phyloP scores from a whole-genome alignment of 2,797 vertebrate genomes.

The Centroberyx gerrardi region DNA sequence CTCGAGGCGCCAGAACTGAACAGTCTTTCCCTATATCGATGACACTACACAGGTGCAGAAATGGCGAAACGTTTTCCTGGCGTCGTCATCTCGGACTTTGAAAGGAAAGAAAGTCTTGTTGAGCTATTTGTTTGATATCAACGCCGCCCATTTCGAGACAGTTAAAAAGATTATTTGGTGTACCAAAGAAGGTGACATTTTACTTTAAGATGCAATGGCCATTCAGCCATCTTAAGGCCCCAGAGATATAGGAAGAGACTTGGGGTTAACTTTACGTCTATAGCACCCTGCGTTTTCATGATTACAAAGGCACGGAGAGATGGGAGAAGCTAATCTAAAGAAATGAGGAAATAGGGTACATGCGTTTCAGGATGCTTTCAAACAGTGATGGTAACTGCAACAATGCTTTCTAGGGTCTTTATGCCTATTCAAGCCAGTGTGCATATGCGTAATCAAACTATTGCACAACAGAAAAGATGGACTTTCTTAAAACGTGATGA shows the following conservation, averaged over 20 bases:
- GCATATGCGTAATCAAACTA: conserved; percentile 1
- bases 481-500: conserved; percentile 6
- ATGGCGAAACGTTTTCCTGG: conserved; percentile 76
- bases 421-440: neutral
- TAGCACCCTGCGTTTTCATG: conserved; percentile 41
- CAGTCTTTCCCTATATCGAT: conserved; percentile 63
- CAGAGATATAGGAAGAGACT: conserved; percentile 59
- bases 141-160: conserved; percentile 24
- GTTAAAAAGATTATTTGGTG: conserved; percentile 36
- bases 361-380: conserved; percentile 21
- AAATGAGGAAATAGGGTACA: neutral
- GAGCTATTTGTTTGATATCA: conserved; percentile 19
- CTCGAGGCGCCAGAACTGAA: conserved; percentile 66
- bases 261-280: conserved; percentile 68
- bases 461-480: neutral
- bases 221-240: conserved; percentile 76
- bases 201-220: conserved; percentile 55
- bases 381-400: conserved; percentile 32
- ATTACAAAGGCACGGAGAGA: conserved; percentile 4
- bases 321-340: neutral
- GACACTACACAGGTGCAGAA: conserved; percentile 85
- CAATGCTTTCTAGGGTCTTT: neutral
- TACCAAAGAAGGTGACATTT: conserved; percentile 59
- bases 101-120: conserved; percentile 49
- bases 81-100: conserved; percentile 73